Evolutionary conservation across 2,888 invertebrate genomes (phyloP), one percentile per base, ranked within the genome.

Genomic region (Lasioglossum zephyrum): DNA sequence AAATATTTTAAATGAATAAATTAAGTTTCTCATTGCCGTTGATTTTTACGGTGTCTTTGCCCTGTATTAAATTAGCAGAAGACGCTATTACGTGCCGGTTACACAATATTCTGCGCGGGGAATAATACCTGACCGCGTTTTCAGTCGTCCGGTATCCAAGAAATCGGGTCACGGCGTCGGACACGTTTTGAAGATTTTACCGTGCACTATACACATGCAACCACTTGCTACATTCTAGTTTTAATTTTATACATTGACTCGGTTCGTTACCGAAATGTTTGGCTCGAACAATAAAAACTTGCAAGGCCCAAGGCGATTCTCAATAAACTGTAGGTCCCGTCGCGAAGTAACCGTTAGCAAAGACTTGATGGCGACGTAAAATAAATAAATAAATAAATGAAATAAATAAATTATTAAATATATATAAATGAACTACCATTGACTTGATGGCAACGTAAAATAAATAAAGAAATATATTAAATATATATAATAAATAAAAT

Each of bases 81-180:
- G 63, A 66, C 69, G 44, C 73, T 77, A 76, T 87, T 85, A 76
- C 77, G 73, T 26, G n/a, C 41, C 63, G 31, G 41, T 85, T 89
- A 70, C 87, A 84, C 79, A 89, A 89, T 73, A 60, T 79, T 81
- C 57, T 75, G 84, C 87, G 84, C 87, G 74, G 81, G 74, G 81
- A 82, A 89, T 89, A 89, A 89, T 89, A 84, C 77, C 85, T 89
- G 87, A 89, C 89, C 89, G 84, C 85, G 70, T 89, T 89, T 81
- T 26, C 44, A 74, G 72, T 72, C 79, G 47, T 26, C 26, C 13
- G 60, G 26, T 22, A 60, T 73, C 69, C 16, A 36, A 66, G 66
- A 85, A 87, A 88, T 82, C 69, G 76, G 79, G 86, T 86, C 81
- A 57, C 41, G 18, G 44, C 26, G 9, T 36, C 74, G 53, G 60